A percentile compares a stretch with the other conserved stretches of the same genome.
Conservation (phyloP, 2,113 vertebrate species). For the Columbina picui region DNA sequence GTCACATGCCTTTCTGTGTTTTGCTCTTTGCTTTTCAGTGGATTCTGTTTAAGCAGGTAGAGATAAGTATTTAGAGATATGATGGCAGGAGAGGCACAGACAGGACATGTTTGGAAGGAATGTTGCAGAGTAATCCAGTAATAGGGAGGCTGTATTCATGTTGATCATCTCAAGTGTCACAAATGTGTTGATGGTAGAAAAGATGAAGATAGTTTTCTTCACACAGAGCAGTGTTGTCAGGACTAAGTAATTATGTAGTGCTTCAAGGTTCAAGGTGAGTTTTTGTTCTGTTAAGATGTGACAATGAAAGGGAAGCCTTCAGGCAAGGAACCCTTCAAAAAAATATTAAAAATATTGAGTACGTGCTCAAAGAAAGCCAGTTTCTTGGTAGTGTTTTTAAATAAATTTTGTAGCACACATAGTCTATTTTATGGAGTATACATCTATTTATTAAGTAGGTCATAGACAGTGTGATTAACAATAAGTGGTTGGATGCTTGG, state of each 20-base stretch:
- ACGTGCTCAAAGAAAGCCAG: background rate
- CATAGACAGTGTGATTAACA: background rate
- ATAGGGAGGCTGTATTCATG: background rate
- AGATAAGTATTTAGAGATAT: background rate
- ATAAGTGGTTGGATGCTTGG: background rate
- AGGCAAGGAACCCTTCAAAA: background rate
- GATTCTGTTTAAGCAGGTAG: background rate
- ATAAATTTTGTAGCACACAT: background rate
- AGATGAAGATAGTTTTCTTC: background rate
- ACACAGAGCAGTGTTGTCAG: background rate
- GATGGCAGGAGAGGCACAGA: background rate
- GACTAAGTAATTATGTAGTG: background rate
- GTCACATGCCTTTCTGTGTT: background rate
- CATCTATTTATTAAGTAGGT: background rate
- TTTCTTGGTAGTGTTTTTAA: background rate
- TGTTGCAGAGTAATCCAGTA: background rate
- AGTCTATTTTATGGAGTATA: background rate
- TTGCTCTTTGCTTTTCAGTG: background rate
- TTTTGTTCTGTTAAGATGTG: background rate
- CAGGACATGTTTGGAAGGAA: background rate
- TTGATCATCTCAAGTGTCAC: background rate
- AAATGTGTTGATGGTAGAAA: background rate
- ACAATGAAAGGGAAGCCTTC: background rate
- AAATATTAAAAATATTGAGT: background rate
- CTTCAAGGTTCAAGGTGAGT: background rate